Conservation (phyloP, 2,797 vertebrate genomes). For the Centropyge bicolor region DNA sequence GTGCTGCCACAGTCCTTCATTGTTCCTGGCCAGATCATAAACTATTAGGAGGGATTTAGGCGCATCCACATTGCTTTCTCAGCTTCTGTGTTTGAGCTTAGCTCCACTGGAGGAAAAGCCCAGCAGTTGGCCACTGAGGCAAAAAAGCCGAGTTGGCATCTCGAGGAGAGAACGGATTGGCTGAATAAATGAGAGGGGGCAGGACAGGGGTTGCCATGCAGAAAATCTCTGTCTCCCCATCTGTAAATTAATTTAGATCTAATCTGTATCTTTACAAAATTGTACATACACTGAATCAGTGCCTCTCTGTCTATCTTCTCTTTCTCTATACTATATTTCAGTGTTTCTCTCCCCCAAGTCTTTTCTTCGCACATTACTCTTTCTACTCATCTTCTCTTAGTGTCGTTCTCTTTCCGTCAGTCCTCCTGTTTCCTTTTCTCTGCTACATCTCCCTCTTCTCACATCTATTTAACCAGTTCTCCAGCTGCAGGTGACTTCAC, state of each 20-base stretch:
- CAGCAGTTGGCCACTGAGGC: slow-evolving; percentile 34
- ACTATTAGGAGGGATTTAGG: slow-evolving; percentile 67
- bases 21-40: slow-evolving; percentile 67
- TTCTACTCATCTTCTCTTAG: neutral
- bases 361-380: neutral
- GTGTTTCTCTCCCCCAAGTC: neutral
- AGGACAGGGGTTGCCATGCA: slow-evolving; percentile 47
- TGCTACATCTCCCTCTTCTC: neutral
- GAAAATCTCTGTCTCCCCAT: slow-evolving; percentile 9
- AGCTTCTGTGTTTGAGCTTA: slow-evolving; percentile 52
- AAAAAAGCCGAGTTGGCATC: slow-evolving; percentile 44
- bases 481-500: slow-evolving; percentile 43
- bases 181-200: slow-evolving; percentile 38
- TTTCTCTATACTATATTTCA: neutral
- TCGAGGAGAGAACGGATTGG: slow-evolving; percentile 55
- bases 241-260: slow-evolving; percentile 7
- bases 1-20: slow-evolving; percentile 62
- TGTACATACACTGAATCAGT: neutral
- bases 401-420: slow-evolving; percentile 11
- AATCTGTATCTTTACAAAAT: neutral
- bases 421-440: slow-evolving; percentile 4
- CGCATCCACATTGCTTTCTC: slow-evolving; percentile 56
- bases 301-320: neutral
- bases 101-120: slow-evolving; percentile 50
- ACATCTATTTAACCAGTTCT: neutral